Evolutionary conservation across 2,797 vertebrate genomes (phyloP).

Genomic region (Rhinella marina): DNA sequence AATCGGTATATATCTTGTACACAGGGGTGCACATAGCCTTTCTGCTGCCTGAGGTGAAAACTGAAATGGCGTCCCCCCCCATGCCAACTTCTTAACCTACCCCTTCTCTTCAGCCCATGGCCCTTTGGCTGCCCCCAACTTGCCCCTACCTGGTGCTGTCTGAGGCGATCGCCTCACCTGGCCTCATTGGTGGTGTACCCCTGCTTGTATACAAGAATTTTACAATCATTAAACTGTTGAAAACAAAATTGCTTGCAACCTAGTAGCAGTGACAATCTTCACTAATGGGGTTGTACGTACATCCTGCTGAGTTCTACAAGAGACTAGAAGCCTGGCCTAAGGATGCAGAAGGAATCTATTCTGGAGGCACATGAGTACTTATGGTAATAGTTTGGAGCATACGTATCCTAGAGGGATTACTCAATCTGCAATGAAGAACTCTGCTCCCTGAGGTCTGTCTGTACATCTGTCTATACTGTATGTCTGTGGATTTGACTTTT

Average conservation of each 20-base stretch:
- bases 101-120: too few relatives aligned
- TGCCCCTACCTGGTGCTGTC: too few relatives aligned
- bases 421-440: neutral
- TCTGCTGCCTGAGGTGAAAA: too few relatives aligned
- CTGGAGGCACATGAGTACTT: neutral
- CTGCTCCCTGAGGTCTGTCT: constrained; percentile 3
- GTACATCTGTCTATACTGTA: neutral
- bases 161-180: too few relatives aligned
- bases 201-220: too few relatives aligned
- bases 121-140: too few relatives aligned
- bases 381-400: neutral
- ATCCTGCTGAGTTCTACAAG: neutral
- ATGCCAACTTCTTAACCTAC: too few relatives aligned
- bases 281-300: neutral
- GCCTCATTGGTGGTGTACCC: too few relatives aligned
- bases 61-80: too few relatives aligned
- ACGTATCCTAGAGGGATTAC: neutral
- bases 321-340: neutral
- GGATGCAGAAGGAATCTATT: neutral
- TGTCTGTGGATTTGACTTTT: neutral
- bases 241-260: neutral
- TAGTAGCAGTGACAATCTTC: neutral
- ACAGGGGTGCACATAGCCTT: too few relatives aligned
- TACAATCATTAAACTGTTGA: neutral
- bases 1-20: too few relatives aligned